Evolutionary conservation across 2,888 invertebrate species (phyloP).

Genomic region (Drosophila tanythrix): DNA sequence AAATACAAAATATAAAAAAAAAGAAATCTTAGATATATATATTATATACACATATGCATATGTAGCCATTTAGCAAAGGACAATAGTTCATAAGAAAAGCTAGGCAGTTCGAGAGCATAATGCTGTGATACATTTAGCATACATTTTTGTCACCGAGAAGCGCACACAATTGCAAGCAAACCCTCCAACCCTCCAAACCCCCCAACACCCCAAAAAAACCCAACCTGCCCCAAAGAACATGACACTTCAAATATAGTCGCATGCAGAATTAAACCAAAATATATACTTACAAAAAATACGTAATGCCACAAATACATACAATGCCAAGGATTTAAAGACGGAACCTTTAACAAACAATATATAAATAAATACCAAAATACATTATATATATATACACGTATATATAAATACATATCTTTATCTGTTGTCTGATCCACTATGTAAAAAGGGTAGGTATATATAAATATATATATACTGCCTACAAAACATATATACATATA

Average conservation of each 20-base stretch:
- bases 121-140: conserved; percentile 83
- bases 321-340: conserved; percentile 34
- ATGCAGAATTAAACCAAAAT: conserved; percentile 25
- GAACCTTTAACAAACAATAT: conserved; percentile 24
- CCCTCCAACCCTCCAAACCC: not conserved
- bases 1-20: conserved; percentile 15
- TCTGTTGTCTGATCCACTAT: conserved; percentile 40
- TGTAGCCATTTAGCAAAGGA: conserved; percentile 63
- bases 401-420: conserved; percentile 1
- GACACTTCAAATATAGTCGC: conserved; percentile 31
- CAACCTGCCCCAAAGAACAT: not conserved
- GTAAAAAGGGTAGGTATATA: conserved; percentile 39
- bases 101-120: conserved; percentile 79
- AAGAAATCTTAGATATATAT: conserved; percentile 24
- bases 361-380: conserved; percentile 14
- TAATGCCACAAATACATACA: conserved; percentile 31
- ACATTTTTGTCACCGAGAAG: conserved; percentile 51
- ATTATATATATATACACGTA: conserved; percentile 8
- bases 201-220: conserved; percentile 1
- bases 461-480: conserved; percentile 21
- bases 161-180: conserved; percentile 42
- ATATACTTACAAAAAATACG: conserved; percentile 30
- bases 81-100: conserved; percentile 75
- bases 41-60: conserved; percentile 18
- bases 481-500: conserved; percentile 29